Conservation (phyloP, 2,797 vertebrate species). For the Lindbergichthys nudifrons region DNA sequence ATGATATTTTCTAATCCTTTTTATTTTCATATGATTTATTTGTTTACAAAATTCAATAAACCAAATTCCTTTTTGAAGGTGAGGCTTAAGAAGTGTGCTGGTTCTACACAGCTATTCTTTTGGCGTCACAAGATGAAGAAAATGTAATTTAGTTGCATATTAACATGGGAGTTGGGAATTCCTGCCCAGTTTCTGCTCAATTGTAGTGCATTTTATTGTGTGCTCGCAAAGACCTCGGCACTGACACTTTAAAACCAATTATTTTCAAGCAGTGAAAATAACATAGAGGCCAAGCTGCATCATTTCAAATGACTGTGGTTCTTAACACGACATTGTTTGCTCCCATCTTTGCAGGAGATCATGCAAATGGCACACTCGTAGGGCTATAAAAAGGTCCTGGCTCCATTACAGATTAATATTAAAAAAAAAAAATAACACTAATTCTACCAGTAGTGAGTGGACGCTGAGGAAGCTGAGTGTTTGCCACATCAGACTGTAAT, state of each 20-base stretch:
- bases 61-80: constrained; percentile 15
- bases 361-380: constrained; percentile 1
- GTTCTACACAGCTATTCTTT: constrained; percentile 24
- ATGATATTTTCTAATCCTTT: constrained; percentile 6
- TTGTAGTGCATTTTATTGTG: constrained; percentile 25
- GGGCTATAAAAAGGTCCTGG: constrained; percentile 6
- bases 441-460: constrained; percentile 11
- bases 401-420: constrained; percentile 9
- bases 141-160: constrained; percentile 62
- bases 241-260: constrained; percentile 39
- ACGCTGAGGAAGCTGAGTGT: constrained; percentile 27
- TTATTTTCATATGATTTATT: constrained; percentile 28
- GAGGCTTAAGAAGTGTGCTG: constrained; percentile 16
- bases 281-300: constrained; percentile 13
- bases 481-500: constrained; percentile 34
- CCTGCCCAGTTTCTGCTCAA: constrained; percentile 41
- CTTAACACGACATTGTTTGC: background rate
- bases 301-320: constrained; percentile 19
- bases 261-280: constrained; percentile 13
- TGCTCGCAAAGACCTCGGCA: constrained; percentile 19
- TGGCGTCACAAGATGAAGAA: constrained; percentile 37
- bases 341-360: constrained; percentile 17
- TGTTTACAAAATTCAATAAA: constrained; percentile 28
- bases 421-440: background rate
- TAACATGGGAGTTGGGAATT: constrained; percentile 67